Conservation (phyloP, 2,888 invertebrate species). For the Philhelius pedissequus region DNA sequence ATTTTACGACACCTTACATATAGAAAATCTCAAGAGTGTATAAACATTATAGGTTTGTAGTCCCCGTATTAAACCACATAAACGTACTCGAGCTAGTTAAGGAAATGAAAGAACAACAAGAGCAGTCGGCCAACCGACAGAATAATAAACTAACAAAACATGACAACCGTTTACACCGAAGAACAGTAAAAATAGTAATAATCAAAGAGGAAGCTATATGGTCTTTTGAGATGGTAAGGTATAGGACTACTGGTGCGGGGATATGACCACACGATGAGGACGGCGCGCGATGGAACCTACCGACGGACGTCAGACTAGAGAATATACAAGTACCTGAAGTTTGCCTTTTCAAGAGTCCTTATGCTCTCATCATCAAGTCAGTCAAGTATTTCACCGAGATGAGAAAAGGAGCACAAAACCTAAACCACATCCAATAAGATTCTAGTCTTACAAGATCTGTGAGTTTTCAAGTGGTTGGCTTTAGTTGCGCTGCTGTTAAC, state of each 20-base stretch:
- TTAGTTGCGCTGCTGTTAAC: conserved; percentile 48
- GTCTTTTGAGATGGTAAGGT: neutral
- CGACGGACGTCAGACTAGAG: neutral
- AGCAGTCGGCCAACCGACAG: conserved; percentile 21
- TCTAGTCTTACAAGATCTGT: neutral
- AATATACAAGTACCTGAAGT: conserved; percentile 21
- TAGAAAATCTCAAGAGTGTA: neutral
- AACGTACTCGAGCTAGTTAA: conserved; percentile 46
- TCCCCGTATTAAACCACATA: neutral
- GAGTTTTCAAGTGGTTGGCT: conserved; percentile 58
- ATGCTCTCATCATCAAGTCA: conserved; percentile 61
- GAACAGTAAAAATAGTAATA: conserved; percentile 38
- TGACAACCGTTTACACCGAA: conserved; percentile 61
- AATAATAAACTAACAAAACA: conserved; percentile 63
- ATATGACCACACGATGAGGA: neutral
- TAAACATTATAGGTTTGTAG: too few relatives aligned
- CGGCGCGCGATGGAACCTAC: neutral
- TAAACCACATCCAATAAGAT: neutral
- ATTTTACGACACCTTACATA: conserved; percentile 54
- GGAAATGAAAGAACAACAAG: conserved; percentile 45
- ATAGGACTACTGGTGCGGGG: neutral
- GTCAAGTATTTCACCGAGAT: conserved; percentile 59
- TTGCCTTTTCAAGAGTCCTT: conserved; percentile 60
- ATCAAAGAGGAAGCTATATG: neutral
- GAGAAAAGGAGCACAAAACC: neutral